Conservation (phyloP, 2,797 vertebrate genomes). For the Sus cebifrons region DNA sequence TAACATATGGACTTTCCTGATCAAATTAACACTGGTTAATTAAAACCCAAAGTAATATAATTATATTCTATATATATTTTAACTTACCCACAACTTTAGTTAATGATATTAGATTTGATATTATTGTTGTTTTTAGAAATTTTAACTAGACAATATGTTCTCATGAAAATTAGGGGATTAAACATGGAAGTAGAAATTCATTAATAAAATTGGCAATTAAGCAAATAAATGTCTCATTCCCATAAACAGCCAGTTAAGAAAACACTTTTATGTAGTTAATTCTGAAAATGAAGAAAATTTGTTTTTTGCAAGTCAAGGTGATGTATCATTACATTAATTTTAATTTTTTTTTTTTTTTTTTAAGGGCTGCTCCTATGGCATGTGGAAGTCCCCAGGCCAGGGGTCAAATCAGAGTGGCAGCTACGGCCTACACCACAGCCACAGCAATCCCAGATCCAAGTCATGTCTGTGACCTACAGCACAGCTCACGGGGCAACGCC, state of each 20-base stretch:
- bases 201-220: background rate
- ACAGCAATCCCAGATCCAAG: too few species aligned
- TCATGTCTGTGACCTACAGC: too few species aligned
- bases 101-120: background rate
- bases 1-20: background rate
- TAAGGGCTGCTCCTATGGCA: too few species aligned
- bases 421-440: too few species aligned
- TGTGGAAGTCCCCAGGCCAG: too few species aligned
- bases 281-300: background rate
- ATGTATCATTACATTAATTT: background rate
- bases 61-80: background rate
- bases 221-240: background rate
- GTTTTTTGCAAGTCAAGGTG: background rate
- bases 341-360: too few species aligned
- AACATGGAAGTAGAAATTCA: background rate
- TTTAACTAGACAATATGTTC: background rate
- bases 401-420: too few species aligned
- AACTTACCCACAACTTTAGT: background rate
- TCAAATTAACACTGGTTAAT: background rate
- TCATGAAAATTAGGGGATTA: background rate
- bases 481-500: too few species aligned
- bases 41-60: conserved; percentile 27
- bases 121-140: background rate
- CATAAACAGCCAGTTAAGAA: background rate
- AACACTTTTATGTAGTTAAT: background rate